phyloP scores from a whole-genome alignment of 2,113 vertebrate genomes.

The Gallinago undulata region DNA sequence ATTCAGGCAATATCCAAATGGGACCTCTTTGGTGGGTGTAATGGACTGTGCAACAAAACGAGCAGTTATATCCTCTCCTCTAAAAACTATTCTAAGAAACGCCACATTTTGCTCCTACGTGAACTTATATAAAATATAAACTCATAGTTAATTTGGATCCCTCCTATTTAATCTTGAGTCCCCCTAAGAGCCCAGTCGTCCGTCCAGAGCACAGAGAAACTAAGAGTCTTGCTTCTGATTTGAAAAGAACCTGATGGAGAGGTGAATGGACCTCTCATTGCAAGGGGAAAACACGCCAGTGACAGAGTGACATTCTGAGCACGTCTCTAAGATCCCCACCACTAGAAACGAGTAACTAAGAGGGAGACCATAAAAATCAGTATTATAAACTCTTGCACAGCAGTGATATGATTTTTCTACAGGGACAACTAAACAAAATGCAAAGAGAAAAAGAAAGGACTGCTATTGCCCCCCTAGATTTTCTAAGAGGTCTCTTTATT shows the following conservation, averaged over 20 bases:
- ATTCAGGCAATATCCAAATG: neutral
- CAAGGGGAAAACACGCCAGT: neutral
- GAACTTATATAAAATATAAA: neutral
- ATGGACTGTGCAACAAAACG: neutral
- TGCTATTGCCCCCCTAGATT: neutral
- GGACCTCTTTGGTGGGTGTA: neutral
- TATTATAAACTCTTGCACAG: neutral
- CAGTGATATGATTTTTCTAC: neutral
- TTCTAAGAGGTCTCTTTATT: neutral
- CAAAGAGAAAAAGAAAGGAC: neutral
- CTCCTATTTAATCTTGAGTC: neutral
- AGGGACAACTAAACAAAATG: neutral
- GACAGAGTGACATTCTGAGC: neutral
- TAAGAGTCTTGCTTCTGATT: neutral
- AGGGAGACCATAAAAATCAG: neutral
- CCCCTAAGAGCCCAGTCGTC: neutral
- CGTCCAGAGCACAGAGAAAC: rapidly evolving
- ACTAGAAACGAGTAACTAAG: neutral
- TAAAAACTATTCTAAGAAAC: neutral
- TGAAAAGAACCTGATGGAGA: neutral
- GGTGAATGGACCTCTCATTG: neutral
- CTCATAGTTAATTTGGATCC: neutral
- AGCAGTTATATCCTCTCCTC: neutral
- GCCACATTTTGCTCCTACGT: neutral
- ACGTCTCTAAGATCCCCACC: neutral